Evolutionary conservation across 2,113 vertebrate species (phyloP), one percentile per base, ranked within the genome.

Genomic region (Ivindomyrus marchei): DNA sequence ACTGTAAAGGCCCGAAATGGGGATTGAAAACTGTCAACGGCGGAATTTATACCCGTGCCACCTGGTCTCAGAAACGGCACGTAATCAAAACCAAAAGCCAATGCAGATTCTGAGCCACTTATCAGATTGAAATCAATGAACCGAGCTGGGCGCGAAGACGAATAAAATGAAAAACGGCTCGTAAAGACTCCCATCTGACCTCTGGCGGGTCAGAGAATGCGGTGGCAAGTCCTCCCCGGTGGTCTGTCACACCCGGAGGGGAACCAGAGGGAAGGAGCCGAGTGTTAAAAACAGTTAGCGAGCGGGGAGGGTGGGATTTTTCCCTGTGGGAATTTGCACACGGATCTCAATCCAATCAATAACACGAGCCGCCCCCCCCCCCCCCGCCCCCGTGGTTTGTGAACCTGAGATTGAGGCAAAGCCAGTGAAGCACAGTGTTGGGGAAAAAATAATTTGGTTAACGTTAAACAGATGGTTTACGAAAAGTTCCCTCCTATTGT

Each of bases 71-170:
- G 83, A 47, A 47, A 85, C 83, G 21, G 45, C 19, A 47, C 24
- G 21, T 85, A 85, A 85, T 85, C 39, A 85, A 46, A 46, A 85
- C 39, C 39, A 85, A 47, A 85, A 85, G 39, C 83, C 39, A 3
- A 85, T 47, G 83, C 83, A 85, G 21, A 85, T 85, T 85, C 83
- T 17, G 42, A 47, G 83, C 83, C 83, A 85, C 83, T 85, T 85
- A 85, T 85, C 39, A 85, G 83, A 85, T 85, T 85, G 47, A 87
- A 87, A 52, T 52, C 49, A 52, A 52, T 87, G 47, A 24, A 31
- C 27, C 46, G n/a, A 36, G 46, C 27, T 36, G 47, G 27, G 24
- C 10, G 47, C 49, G 13, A 53, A 53, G 5, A 77, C 2, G 15
- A 17, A 42, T 80, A 42, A 80, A 80, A 87, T 52, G 49, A 87